Base-by-base conservation (phyloP, 2,113 vertebrate genomes). In the Pelobates fuscus region DNA sequence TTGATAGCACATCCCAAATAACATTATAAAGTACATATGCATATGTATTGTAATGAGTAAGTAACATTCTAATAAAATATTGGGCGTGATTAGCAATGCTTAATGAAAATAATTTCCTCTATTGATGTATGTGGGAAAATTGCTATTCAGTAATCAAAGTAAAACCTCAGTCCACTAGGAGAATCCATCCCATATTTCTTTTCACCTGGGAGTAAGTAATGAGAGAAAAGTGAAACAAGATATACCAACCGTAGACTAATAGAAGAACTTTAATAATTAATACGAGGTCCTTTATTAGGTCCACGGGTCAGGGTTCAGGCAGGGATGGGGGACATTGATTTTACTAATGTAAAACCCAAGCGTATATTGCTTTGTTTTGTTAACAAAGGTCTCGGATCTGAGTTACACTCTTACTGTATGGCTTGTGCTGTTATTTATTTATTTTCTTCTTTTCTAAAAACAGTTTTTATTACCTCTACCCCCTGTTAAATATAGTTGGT, bases 251-350 rank as follows among this genome's bases (percentile, higher is more conserved):
- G 84, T 86, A 89, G 88, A 90, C 89, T 90, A 88, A 89, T 92
- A 89, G 87, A 90, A 89, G 17, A 88, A 88, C 89, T 91, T 95
- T 88, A 93, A 91, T 95, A 93, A 95, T 95, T 94, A 93, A 94
- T 94, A 90, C 93, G 87, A 78, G 88, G 88, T 85, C 88, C 89
- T 91, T 89, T 92, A 89, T 91, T 90, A 89, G 86, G 87, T 87
- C 82, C 79, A 78, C 83, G 88, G 88, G 87, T 92, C 89, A 91
- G 81, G 87, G 88, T 84, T 83, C 89, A 88, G 59, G 57, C 10
- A 10, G 5, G 32, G 32, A 10, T 6, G 43, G 80, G 78, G 81
- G 77, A 75, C 82, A 71, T 80, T 78, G 84, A 88, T 90, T 85
- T 67, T 73, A 86, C 89, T 91, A 84, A 87, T 89, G 84, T 81